phyloP scores from a whole-genome alignment of 2,888 invertebrate genomes.

The Lobophora halterata region DNA sequence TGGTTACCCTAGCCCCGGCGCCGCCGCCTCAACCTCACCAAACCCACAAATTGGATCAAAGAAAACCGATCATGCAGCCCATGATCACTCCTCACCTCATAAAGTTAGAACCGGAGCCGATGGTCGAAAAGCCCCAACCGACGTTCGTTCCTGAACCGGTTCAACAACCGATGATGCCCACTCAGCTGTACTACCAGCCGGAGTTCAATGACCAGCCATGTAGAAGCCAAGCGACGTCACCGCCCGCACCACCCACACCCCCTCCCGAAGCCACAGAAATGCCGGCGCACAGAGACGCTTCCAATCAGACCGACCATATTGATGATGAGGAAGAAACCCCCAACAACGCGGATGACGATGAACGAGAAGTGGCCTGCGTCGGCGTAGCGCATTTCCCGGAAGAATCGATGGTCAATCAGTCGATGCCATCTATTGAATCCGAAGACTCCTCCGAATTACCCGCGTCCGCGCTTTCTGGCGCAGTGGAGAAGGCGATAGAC shows the following conservation, averaged over 20 bases:
- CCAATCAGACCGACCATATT: slow-evolving; percentile 90
- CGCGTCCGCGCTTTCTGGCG: slow-evolving; percentile 54
- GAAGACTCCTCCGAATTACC: slow-evolving; percentile 69
- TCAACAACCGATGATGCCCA: slow-evolving; percentile 75
- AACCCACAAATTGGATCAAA: slow-evolving; percentile 54
- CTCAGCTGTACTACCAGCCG: slow-evolving; percentile 81
- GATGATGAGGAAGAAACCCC: slow-evolving; percentile 84
- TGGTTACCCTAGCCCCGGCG: slow-evolving; percentile 84
- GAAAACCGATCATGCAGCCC: slow-evolving; percentile 75
- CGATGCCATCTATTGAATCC: slow-evolving; percentile 53
- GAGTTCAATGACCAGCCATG: slow-evolving; percentile 73
- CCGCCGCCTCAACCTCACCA: slow-evolving; percentile 65
- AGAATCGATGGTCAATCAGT: slow-evolving; percentile 44
- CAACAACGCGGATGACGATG: slow-evolving; percentile 70
- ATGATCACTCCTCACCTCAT: slow-evolving; percentile 80
- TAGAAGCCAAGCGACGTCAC: slow-evolving; percentile 81
- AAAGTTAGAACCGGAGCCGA: slow-evolving; percentile 86
- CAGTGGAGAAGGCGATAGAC: slow-evolving; percentile 68
- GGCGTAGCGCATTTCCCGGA: slow-evolving; percentile 74
- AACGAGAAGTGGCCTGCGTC: slow-evolving; percentile 68
- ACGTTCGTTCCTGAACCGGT: slow-evolving; percentile 71
- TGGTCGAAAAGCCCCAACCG: slow-evolving; percentile 67
- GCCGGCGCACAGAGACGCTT: slow-evolving; percentile 88
- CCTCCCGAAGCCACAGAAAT: slow-evolving; percentile 78
- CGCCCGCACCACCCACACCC: slow-evolving; percentile 79